Percentiles rank a stretch among this genome's conserved stretches.
phyloP scores from a whole-genome alignment of 2,797 vertebrate species.

The Anisognathus igniventris region DNA sequence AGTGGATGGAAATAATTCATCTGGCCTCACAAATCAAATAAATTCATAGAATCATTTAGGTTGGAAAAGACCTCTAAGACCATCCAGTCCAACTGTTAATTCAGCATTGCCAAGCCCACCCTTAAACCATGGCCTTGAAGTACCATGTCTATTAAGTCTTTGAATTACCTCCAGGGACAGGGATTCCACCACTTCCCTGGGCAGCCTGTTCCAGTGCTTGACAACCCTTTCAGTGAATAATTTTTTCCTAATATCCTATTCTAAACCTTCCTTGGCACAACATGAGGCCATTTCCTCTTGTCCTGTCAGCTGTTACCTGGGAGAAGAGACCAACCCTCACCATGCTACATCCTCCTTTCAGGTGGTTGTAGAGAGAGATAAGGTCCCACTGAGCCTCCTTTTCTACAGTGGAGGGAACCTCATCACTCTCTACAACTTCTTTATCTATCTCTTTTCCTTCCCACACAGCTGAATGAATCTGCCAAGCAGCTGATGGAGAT shows the following conservation, averaged over 20 bases:
- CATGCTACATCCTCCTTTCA: background rate
- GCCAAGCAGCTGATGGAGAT: conserved; percentile 97
- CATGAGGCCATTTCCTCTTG: background rate
- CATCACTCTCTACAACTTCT: background rate
- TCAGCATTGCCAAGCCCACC: background rate
- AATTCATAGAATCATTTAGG: background rate
- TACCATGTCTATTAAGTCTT: background rate
- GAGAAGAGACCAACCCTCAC: background rate
- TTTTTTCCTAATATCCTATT: background rate
- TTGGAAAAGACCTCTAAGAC: background rate
- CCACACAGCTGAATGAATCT: conserved; percentile 88
- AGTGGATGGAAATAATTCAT: background rate
- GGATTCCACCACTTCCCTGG: background rate
- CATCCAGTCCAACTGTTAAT: background rate
- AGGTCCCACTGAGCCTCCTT: background rate
- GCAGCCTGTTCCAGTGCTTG: background rate
- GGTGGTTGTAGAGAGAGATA: background rate
- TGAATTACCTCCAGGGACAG: background rate
- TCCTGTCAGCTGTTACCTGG: background rate
- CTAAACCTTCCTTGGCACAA: background rate
- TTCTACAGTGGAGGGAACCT: background rate
- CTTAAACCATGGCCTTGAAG: background rate
- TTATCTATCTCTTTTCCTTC: background rate
- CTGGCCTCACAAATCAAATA: background rate
- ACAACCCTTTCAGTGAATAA: background rate